Base-by-base conservation (phyloP, 2,797 vertebrate genomes). In the Trematomus bernacchii region DNA sequence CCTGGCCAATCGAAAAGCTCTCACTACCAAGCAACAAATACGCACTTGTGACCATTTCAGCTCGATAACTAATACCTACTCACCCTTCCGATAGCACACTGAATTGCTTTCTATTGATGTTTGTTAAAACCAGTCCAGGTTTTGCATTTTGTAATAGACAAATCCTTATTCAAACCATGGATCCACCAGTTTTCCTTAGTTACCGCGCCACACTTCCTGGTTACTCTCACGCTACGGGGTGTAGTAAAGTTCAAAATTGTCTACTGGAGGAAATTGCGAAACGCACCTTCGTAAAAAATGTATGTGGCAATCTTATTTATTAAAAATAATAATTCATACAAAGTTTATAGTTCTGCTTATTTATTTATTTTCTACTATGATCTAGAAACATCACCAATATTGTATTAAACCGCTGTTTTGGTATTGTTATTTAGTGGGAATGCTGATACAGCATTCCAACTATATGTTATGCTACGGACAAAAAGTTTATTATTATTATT, bases 161-260 rank as follows among this genome's bases (percentile, higher is more conserved):
- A 51, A 11, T 13, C 13, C 30, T n/a, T 13, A 30, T 30, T 46
- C 19, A 10, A 0, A 3, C 2, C 21, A 30, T n/a, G 16, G 54
- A 37, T 10, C 12, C 48, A 55, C 46, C 21, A 12, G 82, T 78
- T 77, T 80, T 68, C 79, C 88, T 64, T 93, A 85, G 93, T 89
- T 87, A 94, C 95, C 37, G 3, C 27, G 3, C 23, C 2, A 4
- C 54, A 91, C 75, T 92, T 93, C 92, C 94, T 94, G 77, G 93
- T 94, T 92, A 94, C 91, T 52, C 70, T 81, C 71, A 91, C 83
- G 68, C 83, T 95, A 95, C 89, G 92, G 92, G 1, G 42, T 2
- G 54, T 0, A 2, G 55, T 8, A 54, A 90, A 72, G 88, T 30
- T 71, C 92, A 89, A 81, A 85, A 23, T 0, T 16, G 0, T 2